Evolutionary conservation across 2,888 invertebrate species (phyloP).

Genomic region (Pasiphila rectangulata): DNA sequence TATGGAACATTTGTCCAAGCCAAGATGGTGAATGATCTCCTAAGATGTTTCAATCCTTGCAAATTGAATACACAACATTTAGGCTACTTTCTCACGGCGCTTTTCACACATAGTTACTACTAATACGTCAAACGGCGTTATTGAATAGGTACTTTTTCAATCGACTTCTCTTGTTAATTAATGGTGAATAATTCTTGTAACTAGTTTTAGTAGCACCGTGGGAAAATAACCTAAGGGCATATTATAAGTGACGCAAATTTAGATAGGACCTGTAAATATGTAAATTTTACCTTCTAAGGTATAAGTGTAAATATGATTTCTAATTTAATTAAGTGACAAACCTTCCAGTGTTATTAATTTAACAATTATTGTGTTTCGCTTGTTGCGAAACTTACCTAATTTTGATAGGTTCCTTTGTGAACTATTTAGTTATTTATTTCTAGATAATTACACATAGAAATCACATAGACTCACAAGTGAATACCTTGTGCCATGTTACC

Average conservation of each 20-base stretch:
- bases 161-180: too few relatives aligned
- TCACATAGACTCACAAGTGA: slow-evolving; percentile 65
- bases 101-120: neutral
- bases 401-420: neutral
- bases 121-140: neutral
- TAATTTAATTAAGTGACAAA: slow-evolving; percentile 42
- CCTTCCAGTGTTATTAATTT: slow-evolving; percentile 77
- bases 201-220: neutral
- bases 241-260: slow-evolving; percentile 9
- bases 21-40: slow-evolving; percentile 17
- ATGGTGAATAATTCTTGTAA: neutral
- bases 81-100: neutral
- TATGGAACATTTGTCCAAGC: slow-evolving; percentile 1
- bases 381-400: slow-evolving; percentile 4
- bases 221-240: neutral
- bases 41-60: slow-evolving; percentile 10
- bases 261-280: slow-evolving; percentile 64
- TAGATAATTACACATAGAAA: slow-evolving; percentile 27
- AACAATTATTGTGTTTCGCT: neutral
- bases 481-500: slow-evolving; percentile 71
- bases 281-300: slow-evolving; percentile 45
- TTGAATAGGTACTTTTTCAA: too few relatives aligned
- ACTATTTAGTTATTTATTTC: slow-evolving; percentile 7
- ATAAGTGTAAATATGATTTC: slow-evolving; percentile 39
- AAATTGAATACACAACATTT: neutral